Base-by-base conservation (phyloP, 1,140 invertebrate genomes). In the Drosophila nebulosa region DNA sequence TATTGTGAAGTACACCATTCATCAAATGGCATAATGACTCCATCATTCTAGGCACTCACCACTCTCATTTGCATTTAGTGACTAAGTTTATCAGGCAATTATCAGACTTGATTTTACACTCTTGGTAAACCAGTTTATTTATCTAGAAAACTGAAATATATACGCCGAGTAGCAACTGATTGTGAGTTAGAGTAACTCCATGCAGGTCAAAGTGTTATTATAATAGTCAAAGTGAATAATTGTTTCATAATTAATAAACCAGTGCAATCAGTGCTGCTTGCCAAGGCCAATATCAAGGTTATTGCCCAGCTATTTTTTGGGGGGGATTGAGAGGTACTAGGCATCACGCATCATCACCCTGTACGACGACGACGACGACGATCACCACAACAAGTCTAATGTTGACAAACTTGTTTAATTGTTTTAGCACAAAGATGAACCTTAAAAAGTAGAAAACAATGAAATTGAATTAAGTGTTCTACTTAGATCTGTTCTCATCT, bases 331-430 rank as follows among this genome's bases (percentile, higher is more conserved):
- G 50, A 53, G 26, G 42, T n/a, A 26, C 14, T 21, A 24, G 46
- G 10, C 27, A 21, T 30, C 22, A 51, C 66, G 12, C n/a, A 24
- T 56, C 22, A 14, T 16, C 81, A 86, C 81, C 81, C 81, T 84
- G 80, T 77, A 70, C 50, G 55, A 50, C 35, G 30, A 32, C 24
- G 24, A 24, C 24, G n/a, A n/a, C n/a, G n/a, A n/a, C n/a, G n/a
- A n/a, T n/a, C n/a, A n/a, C 27, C 36, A 65, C 58, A 68, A 68
- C 77, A 68, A 60, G 66, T 85, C 77, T 77, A 77, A 80, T 32
- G 66, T 61, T 18, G 60, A 51, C 21, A 77, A 86, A 85, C 80
- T 80, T 70, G 80, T 85, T 85, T 77, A 70, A 58, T 68, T 64
- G 69, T 75, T 68, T 36, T 27, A 70, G 50, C 58, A 64, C 22